These are phyloP conservation scores for Temnothorax ravouxi DNA, from an alignment of 2,888 invertebrate species.

Conservation along the genomic window DNA sequence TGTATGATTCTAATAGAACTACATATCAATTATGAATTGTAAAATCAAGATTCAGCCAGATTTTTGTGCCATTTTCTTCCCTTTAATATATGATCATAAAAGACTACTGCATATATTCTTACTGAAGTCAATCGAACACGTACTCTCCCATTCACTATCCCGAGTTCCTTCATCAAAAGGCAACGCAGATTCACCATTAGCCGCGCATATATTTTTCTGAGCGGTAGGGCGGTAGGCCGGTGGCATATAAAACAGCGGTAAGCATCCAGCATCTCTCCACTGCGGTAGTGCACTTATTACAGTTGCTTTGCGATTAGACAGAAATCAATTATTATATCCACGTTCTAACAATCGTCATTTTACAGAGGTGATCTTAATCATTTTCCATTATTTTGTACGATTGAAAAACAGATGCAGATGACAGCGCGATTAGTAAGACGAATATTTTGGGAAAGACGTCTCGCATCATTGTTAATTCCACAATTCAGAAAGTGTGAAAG, in stretches of 20 bases:
- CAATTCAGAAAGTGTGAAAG: constrained; percentile 79
- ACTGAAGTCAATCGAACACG: neutral
- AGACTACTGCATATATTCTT: constrained; percentile 1
- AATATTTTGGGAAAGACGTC: neutral
- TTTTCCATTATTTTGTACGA: neutral
- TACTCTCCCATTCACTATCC: neutral
- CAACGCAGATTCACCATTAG: constrained; percentile 2
- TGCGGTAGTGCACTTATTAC: constrained; percentile 65
- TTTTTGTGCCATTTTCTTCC: neutral
- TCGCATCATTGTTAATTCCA: neutral
- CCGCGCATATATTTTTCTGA: constrained; percentile 66
- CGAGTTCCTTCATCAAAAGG: constrained; percentile 14
- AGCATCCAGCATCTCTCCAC: constrained; percentile 79
- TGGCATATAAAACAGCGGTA: constrained; percentile 80
- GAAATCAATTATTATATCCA: neutral
- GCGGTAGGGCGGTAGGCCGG: constrained; percentile 73
- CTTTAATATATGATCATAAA: neutral
- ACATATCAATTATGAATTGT: neutral
- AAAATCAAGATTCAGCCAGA: neutral
- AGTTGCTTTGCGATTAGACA: constrained; percentile 35
- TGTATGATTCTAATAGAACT: neutral
- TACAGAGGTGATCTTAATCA: neutral
- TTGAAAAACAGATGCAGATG: neutral
- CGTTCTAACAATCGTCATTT: neutral
- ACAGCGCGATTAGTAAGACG: neutral